Evolutionary conservation across 37 sponge, comb jelly and placozoan genomes (phyloP).

Genomic region (Eunapius fragilis): DNA sequence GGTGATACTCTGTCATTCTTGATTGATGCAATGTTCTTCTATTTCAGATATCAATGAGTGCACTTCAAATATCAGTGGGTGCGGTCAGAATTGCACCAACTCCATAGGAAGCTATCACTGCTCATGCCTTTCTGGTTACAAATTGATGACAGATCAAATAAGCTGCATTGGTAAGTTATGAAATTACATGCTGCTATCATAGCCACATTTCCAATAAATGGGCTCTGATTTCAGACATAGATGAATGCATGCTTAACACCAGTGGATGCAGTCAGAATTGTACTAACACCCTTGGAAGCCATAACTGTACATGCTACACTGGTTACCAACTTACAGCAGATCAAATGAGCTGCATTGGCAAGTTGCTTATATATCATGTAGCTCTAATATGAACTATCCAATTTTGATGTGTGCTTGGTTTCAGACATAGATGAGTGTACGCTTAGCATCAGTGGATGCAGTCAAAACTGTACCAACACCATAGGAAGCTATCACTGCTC

Average conservation of each 20-base stretch:
- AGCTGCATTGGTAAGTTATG: no score
- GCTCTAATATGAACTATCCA: no score
- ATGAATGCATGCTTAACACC: conserved; percentile 7
- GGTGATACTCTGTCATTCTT: no score
- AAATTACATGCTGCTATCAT: no score
- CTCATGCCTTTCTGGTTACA: background rate
- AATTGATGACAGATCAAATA: background rate
- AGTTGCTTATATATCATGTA: no score
- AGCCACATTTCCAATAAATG: no score
- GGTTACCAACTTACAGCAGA: conserved; percentile 31
- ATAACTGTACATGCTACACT: conserved; percentile 16
- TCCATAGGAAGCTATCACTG: background rate
- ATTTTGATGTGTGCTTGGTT: background rate
- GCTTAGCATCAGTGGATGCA: no score
- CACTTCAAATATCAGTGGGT: background rate
- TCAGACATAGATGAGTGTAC: background rate
- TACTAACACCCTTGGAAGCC: conserved; percentile 17
- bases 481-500: no score
- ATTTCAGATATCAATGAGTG: background rate
- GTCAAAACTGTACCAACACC: no score
- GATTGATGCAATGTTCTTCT: no score
- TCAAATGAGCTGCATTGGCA: background rate
- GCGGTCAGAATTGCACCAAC: background rate
- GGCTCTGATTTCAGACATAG: conserved; percentile 31
- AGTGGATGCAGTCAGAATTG: conserved; percentile 30